Evolutionary conservation across 2,888 invertebrate genomes (phyloP).

Genomic region (Pyrochroa serraticornis): DNA sequence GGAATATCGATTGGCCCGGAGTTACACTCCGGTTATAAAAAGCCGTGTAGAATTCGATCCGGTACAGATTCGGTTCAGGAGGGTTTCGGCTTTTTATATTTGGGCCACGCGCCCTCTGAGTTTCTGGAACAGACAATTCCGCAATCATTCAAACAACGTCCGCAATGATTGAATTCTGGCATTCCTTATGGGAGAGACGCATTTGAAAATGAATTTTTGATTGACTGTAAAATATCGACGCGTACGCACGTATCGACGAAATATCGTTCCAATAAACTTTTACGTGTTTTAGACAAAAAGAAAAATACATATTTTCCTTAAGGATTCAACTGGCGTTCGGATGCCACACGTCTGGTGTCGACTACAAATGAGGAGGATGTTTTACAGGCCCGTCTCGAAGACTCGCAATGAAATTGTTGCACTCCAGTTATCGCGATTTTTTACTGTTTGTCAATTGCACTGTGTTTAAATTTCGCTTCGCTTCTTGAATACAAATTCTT

Average conservation of each 20-base stretch:
- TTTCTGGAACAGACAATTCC: no score
- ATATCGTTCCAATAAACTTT: conserved; percentile 25
- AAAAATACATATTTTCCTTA: conserved; percentile 23
- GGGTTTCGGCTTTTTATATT: no score
- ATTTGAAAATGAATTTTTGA: conserved; percentile 29
- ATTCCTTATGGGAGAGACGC: conserved; percentile 8
- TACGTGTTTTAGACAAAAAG: conserved; percentile 25
- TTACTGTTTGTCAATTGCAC: conserved; percentile 1
- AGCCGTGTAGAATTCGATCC: no score
- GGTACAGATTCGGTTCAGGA: no score
- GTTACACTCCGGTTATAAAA: no score
- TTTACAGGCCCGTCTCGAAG: conserved; percentile 19
- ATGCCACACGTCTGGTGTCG: conserved; percentile 10
- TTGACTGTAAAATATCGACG: conserved; percentile 25
- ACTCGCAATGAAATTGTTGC: conserved; percentile 15
- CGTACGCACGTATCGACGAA: conserved; percentile 17
- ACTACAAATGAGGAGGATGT: conserved; percentile 22
- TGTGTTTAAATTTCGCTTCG: no score
- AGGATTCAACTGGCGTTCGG: conserved; percentile 18
- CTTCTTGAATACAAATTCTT: no score
- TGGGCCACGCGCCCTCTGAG: no score
- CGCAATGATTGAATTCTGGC: conserved; percentile 9
- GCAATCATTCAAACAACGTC: conserved; percentile 4
- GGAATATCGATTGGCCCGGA: no score
- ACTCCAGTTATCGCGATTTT: conserved; percentile 15